A percentile compares a stretch with the other conserved stretches of the same genome.
These are phyloP conservation scores for Porites evermanni DNA, from an alignment of 92 coral and sea anemone species.

Conservation along the genomic window DNA sequence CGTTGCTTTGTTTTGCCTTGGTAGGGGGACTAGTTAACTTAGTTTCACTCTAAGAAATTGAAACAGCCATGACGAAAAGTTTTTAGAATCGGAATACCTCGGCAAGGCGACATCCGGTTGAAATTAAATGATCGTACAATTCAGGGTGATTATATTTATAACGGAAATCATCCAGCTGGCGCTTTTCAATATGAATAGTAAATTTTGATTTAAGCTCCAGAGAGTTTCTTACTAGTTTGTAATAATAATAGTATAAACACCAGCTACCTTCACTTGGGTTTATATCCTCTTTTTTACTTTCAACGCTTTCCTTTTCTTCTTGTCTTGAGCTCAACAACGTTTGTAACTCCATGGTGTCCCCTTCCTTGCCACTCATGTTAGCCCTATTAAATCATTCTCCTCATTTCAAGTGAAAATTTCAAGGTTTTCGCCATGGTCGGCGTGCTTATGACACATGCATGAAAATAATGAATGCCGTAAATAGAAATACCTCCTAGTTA, in stretches of 20 bases:
- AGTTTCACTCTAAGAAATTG: not conserved
- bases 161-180: no score
- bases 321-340: not conserved
- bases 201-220: not conserved
- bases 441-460: no score
- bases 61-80: not conserved
- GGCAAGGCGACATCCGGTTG: not conserved
- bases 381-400: not conserved
- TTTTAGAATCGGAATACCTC: not conserved
- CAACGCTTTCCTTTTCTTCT: not conserved
- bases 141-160: no score
- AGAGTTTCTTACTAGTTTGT: no score
- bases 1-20: not conserved
- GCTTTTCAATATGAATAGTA: no score
- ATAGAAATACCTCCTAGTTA: no score
- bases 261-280: not conserved
- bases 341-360: constrained; percentile 17
- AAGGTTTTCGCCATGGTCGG: not conserved
- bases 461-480: no score
- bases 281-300: not conserved
- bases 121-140: no score
- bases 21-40: not conserved
- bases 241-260: no score
- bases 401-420: no score
- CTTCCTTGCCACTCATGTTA: constrained; percentile 3